phyloP scores from a whole-genome alignment of 2,797 vertebrate genomes.

The Clarias laeviceps region DNA sequence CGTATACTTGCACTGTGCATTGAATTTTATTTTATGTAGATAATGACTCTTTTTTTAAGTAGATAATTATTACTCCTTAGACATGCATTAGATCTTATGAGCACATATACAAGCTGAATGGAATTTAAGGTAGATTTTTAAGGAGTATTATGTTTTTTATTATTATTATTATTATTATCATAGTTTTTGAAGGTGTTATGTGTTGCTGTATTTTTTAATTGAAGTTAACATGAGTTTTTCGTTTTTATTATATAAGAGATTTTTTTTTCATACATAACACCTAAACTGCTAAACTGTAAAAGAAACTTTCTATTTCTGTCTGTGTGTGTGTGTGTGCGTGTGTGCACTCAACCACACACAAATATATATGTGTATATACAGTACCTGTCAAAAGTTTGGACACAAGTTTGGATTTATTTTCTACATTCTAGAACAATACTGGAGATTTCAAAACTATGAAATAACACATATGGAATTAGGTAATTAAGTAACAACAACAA shows the following conservation, averaged over 20 bases:
- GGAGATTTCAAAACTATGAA: too few species aligned
- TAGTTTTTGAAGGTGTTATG: neutral
- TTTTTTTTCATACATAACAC: neutral
- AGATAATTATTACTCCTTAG: neutral
- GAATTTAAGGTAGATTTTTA: neutral
- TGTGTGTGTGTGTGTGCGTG: too few species aligned
- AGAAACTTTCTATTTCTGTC: constrained; percentile 7
- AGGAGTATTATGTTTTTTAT: neutral
- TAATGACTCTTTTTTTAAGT: neutral
- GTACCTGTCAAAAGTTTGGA: too few species aligned
- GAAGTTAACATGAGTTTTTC: neutral
- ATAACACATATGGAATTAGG: too few species aligned
- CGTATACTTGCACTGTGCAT: neutral
- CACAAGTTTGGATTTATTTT: too few species aligned
- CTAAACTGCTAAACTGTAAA: neutral
- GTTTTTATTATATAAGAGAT: neutral
- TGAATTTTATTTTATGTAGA: constrained; percentile 5
- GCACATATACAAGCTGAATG: neutral
- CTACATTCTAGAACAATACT: too few species aligned
- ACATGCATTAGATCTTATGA: neutral
- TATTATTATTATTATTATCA: neutral
- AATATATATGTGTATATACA: too few species aligned
- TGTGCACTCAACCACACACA: too few species aligned
- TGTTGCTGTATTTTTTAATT: neutral
- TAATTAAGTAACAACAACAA: too few species aligned